phyloP scores from a whole-genome alignment of 2,888 invertebrate species.

The Drosophila monieri region DNA sequence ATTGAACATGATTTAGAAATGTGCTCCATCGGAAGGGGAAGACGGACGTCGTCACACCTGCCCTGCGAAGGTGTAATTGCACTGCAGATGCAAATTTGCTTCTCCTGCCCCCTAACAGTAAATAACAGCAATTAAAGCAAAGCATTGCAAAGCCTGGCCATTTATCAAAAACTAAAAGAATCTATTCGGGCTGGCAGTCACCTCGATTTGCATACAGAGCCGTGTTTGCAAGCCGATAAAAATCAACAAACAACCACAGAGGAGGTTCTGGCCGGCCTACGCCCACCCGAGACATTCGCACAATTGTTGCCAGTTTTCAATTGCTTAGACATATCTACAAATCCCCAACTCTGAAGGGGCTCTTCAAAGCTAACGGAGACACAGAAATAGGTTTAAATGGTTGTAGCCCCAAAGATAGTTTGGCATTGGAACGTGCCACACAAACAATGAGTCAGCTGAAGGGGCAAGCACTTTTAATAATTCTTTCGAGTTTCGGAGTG shows the following conservation, averaged over 20 bases:
- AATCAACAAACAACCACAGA: conserved; percentile 5
- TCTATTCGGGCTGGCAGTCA: conserved; percentile 36
- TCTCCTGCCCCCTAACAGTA: conserved; percentile 20
- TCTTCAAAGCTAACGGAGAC: conserved; percentile 4
- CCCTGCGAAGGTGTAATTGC: conserved; percentile 15
- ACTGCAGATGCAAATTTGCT: conserved; percentile 24
- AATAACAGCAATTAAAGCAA: conserved; percentile 55
- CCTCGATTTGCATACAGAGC: conserved; percentile 46
- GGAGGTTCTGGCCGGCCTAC: conserved; percentile 40
- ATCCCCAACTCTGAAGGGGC: conserved; percentile 17
- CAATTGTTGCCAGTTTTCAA: conserved; percentile 13
- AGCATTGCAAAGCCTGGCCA: conserved; percentile 40
- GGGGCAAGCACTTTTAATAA: conserved; percentile 10
- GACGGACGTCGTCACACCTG: conserved; percentile 47
- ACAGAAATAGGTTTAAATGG: conserved; percentile 15
- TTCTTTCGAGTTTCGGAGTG: conserved; percentile 1
- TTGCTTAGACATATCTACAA: conserved; percentile 17
- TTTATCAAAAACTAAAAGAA: conserved; percentile 47
- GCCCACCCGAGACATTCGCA: conserved; percentile 18
- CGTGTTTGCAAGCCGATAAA: conserved; percentile 9
- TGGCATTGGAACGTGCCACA: conserved; percentile 31
- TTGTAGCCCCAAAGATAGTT: conserved; percentile 28
- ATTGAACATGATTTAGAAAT: conserved; percentile 70
- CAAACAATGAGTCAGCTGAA: conserved; percentile 29
- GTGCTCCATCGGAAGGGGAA: conserved; percentile 35